phyloP scores from a whole-genome alignment of 2,888 invertebrate genomes.

The Erannis defoliaria region DNA sequence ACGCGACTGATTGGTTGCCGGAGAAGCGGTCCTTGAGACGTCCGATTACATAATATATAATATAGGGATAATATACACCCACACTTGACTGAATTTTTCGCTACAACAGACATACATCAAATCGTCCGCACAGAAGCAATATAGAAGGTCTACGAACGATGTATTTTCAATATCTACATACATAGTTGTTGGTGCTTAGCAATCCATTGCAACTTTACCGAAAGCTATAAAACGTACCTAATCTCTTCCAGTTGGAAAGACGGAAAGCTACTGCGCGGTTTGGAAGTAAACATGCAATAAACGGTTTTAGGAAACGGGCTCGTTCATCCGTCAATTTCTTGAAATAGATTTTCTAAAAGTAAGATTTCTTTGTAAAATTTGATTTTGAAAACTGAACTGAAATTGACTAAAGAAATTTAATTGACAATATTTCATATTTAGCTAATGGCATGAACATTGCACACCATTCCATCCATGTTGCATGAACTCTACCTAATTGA shows the following conservation, averaged over 20 bases:
- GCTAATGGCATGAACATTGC: no score
- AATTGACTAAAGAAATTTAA: no score
- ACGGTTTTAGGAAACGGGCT: slow-evolving; percentile 29
- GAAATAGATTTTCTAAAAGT: slow-evolving; percentile 8
- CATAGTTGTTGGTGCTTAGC: slow-evolving; percentile 32
- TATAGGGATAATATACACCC: slow-evolving; percentile 45
- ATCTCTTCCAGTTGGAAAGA: slow-evolving; percentile 34
- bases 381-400: no score
- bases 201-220: slow-evolving; percentile 35
- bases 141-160: slow-evolving; percentile 33
- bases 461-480: no score
- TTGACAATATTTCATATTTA: no score
- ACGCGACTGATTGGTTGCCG: slow-evolving; percentile 47
- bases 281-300: slow-evolving; percentile 33
- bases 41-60: no score
- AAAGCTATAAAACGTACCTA: slow-evolving; percentile 38
- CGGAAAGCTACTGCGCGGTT: slow-evolving; percentile 28
- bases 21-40: slow-evolving; percentile 45
- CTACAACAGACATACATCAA: slow-evolving; percentile 40
- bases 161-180: slow-evolving; percentile 44
- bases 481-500: no score
- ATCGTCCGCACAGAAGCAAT: slow-evolving; percentile 35
- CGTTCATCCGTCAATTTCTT: slow-evolving; percentile 9
- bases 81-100: slow-evolving; percentile 48
- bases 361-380: no score